Evolutionary conservation across 2,797 vertebrate species (phyloP).

Genomic region (Parotocinclus haroldoi): DNA sequence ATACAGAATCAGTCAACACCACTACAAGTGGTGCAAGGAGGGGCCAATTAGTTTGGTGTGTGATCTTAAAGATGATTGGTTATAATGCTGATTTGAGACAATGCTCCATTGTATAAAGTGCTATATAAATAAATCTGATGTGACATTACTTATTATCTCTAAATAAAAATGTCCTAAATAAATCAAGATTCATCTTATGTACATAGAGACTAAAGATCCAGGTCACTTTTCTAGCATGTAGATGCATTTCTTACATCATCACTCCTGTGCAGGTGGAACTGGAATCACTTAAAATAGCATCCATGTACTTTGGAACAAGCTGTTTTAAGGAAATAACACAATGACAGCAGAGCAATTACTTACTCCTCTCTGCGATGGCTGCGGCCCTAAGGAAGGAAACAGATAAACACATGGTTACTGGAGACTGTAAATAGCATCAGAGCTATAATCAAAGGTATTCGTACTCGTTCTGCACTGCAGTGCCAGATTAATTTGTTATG

Average conservation of each 20-base stretch:
- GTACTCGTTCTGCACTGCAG: slow-evolving; percentile 49
- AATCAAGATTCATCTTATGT: too few relatives aligned
- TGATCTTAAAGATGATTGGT: too few relatives aligned
- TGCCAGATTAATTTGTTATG: slow-evolving; percentile 41
- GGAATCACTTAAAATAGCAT: slow-evolving; percentile 20
- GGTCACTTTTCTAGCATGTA: slow-evolving; percentile 3
- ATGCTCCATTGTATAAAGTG: too few relatives aligned
- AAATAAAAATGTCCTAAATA: too few relatives aligned
- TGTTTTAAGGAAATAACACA: slow-evolving; percentile 38
- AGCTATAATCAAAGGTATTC: slow-evolving; percentile 22
- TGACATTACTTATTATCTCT: too few relatives aligned
- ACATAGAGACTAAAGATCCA: not conserved
- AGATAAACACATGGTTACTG: slow-evolving; percentile 56
- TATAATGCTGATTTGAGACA: too few relatives aligned
- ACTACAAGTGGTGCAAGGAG: too few relatives aligned
- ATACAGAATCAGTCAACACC: too few relatives aligned
- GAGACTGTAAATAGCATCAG: slow-evolving; percentile 53
- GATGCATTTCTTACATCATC: slow-evolving; percentile 1
- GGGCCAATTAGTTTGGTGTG: too few relatives aligned
- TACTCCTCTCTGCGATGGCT: slow-evolving; percentile 96
- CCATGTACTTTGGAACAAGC: slow-evolving; percentile 21
- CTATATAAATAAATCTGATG: too few relatives aligned
- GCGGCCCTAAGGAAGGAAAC: slow-evolving; percentile 81
- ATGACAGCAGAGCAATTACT: slow-evolving; percentile 66
- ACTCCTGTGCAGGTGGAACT: slow-evolving; percentile 11